phyloP scores from a whole-genome alignment of 2,888 invertebrate species.

The Pegoplata infirma region DNA sequence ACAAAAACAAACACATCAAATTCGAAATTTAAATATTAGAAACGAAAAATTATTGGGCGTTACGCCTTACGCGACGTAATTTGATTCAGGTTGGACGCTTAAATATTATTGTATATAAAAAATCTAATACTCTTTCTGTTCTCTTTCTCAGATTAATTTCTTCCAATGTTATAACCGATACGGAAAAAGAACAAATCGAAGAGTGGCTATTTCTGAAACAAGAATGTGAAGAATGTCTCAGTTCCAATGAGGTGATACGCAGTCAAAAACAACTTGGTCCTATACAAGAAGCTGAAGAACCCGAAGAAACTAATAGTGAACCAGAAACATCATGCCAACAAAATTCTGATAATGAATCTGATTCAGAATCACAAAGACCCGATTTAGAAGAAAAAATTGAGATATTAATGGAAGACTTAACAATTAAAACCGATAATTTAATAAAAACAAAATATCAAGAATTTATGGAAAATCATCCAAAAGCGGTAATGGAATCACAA shows the following conservation, averaged over 20 bases:
- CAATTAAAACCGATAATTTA: conserved; percentile 84
- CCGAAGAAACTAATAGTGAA: conserved; percentile 82
- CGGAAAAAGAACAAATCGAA: conserved; percentile 87
- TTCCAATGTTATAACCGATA: conserved; percentile 84
- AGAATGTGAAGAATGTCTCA: conserved; percentile 89
- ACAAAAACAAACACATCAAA: no score
- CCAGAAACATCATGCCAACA: conserved; percentile 79
- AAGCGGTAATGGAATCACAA: conserved; percentile 76
- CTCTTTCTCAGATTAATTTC: conserved; percentile 80
- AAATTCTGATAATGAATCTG: conserved; percentile 78
- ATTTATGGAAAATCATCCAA: conserved; percentile 79
- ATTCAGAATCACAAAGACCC: conserved; percentile 81
- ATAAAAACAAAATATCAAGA: conserved; percentile 82
- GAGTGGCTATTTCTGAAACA: conserved; percentile 92
- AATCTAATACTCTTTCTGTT: no score
- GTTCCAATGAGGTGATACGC: conserved; percentile 75
- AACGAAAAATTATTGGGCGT: no score
- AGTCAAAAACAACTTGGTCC: conserved; percentile 69
- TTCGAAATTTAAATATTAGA: no score
- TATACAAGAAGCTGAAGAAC: conserved; percentile 81
- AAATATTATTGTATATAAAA: no score
- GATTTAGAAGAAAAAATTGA: conserved; percentile 86
- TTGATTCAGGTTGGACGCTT: no score
- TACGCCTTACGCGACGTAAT: no score
- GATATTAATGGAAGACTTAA: conserved; percentile 85